Evolutionary conservation across 2,888 invertebrate genomes (phyloP).

Genomic region (Scaptomyza parva): DNA sequence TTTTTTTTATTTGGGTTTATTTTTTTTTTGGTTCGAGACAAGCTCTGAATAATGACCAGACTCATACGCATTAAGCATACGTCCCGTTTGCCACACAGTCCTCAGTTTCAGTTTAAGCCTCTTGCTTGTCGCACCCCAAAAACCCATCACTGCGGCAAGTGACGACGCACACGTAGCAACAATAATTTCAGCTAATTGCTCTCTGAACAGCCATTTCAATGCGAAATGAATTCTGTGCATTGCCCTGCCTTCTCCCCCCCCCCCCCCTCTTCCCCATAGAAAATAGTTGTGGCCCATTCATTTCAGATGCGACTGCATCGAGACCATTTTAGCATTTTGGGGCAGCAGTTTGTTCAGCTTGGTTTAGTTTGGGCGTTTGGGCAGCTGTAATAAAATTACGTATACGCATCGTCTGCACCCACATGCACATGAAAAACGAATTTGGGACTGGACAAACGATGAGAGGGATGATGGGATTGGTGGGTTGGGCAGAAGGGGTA

Average conservation of each 20-base stretch:
- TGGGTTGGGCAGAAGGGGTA: background rate
- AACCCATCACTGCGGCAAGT: constrained; percentile 42
- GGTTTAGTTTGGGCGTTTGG: constrained; percentile 40
- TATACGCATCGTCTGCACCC: constrained; percentile 66
- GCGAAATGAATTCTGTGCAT: constrained; percentile 75
- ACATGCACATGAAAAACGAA: constrained; percentile 61
- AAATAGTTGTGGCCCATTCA: constrained; percentile 63
- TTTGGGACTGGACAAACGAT: constrained; percentile 20
- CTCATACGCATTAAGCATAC: constrained; percentile 66
- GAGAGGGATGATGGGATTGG: no score
- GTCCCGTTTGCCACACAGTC: constrained; percentile 38
- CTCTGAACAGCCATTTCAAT: constrained; percentile 81
- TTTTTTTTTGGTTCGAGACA: constrained; percentile 13
- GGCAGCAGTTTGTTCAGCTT: constrained; percentile 28
- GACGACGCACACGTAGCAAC: constrained; percentile 79
- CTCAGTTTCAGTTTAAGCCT: background rate
- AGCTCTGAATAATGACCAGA: constrained; percentile 63
- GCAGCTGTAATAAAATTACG: constrained; percentile 75
- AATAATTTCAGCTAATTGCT: constrained; percentile 82
- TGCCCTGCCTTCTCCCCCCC: constrained; percentile 3
- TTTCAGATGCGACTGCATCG: constrained; percentile 36
- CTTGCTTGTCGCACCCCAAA: background rate
- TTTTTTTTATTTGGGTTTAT: background rate
- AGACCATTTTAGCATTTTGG: constrained; percentile 13
- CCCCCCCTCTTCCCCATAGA: background rate